Evolutionary conservation across 2,888 invertebrate genomes (phyloP).

Genomic region (Empis livida): DNA sequence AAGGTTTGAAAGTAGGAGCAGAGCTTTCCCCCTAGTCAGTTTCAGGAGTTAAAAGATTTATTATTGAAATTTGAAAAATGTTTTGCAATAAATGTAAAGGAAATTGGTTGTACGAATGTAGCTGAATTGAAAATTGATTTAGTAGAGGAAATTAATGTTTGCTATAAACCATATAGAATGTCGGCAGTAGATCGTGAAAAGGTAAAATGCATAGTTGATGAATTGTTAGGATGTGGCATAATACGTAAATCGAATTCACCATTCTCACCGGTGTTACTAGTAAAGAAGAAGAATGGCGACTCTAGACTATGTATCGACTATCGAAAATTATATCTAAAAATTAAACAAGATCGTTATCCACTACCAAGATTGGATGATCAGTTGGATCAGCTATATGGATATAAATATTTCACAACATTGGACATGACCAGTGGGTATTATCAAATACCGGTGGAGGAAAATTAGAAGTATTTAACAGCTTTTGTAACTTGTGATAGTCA

Average conservation of each 20-base stretch:
- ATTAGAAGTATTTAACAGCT: constrained; percentile 11
- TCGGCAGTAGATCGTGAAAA: constrained; percentile 16
- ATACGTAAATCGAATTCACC: constrained; percentile 18
- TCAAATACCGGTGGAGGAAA: constrained; percentile 14
- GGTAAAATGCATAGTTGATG: constrained; percentile 14
- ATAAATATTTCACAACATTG: constrained; percentile 17
- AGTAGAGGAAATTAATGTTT: constrained; percentile 11
- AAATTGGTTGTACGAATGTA: no score
- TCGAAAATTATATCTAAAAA: constrained; percentile 19
- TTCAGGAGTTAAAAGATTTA: no score
- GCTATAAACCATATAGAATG: constrained; percentile 18
- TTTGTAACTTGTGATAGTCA: constrained; percentile 11
- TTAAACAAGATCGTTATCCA: constrained; percentile 21
- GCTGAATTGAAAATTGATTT: no score
- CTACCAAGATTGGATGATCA: constrained; percentile 21
- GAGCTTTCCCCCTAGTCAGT: no score
- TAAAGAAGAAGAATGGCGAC: constrained; percentile 17
- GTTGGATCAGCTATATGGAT: constrained; percentile 16
- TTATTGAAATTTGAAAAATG: neutral
- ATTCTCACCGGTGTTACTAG: constrained; percentile 13
- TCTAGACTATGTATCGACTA: constrained; percentile 18
- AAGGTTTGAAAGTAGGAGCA: no score
- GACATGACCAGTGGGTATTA: constrained; percentile 18
- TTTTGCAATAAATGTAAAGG: neutral
- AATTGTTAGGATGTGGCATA: constrained; percentile 13